Percentiles rank a stretch among this genome's conserved stretches.
These are phyloP conservation scores for Andrena dorsata DNA, from an alignment of 2,888 invertebrate genomes.

Conservation along the genomic window DNA sequence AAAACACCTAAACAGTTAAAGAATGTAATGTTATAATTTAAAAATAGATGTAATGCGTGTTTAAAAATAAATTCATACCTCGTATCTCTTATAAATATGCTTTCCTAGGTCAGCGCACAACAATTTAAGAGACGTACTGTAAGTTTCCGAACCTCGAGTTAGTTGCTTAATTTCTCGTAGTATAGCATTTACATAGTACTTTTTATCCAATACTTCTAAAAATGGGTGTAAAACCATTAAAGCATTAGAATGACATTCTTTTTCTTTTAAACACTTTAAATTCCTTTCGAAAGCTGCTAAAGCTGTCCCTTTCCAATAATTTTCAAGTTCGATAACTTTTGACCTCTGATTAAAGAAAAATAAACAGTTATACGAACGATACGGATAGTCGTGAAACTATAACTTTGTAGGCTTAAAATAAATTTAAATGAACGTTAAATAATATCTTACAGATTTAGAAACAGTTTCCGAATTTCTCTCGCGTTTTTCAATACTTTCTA, in stretches of 20 bases:
- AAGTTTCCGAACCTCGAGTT: slow-evolving; percentile 92
- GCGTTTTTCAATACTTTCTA: slow-evolving; percentile 87
- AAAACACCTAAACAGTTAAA: too few species aligned
- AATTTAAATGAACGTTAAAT: neutral
- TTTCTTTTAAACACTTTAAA: slow-evolving; percentile 88
- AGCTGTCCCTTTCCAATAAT: slow-evolving; percentile 89
- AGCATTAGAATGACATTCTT: slow-evolving; percentile 62
- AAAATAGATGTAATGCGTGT: neutral
- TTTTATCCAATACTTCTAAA: slow-evolving; percentile 88
- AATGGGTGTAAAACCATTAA: slow-evolving; percentile 90
- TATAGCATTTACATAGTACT: slow-evolving; percentile 87
- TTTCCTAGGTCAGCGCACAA: slow-evolving; percentile 90
- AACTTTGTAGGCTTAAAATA: neutral
- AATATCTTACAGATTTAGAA: slow-evolving; percentile 40
- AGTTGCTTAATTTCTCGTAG: slow-evolving; percentile 90
- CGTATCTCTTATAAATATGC: slow-evolving; percentile 76
- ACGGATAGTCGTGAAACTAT: neutral
- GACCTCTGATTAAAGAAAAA: slow-evolving; percentile 86
- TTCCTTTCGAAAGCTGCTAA: slow-evolving; percentile 89
- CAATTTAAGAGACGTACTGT: slow-evolving; percentile 89
- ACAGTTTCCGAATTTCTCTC: neutral
- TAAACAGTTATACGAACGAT: slow-evolving; percentile 25
- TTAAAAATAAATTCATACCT: slow-evolving; percentile 50
- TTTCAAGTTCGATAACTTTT: slow-evolving; percentile 88
- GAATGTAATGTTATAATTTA: neutral